Base-by-base conservation (phyloP, 2,797 vertebrate species). In the Stomatorhinus walkeri region DNA sequence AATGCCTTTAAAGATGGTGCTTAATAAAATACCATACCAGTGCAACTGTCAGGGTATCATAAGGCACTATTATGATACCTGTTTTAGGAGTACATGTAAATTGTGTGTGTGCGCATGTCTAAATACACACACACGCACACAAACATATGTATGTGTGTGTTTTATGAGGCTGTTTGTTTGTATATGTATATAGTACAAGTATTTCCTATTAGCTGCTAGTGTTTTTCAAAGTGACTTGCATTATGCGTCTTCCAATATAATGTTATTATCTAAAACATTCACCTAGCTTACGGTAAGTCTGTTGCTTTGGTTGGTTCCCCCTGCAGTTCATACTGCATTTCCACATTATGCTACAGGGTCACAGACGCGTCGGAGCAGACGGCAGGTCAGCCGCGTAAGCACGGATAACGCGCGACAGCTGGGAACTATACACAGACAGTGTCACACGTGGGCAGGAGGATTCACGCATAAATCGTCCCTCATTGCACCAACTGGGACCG, bases 391-490 rank as follows among this genome's bases (percentile, higher is more conserved):
- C 12, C 19, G 4, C 4, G 43, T 48, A 28, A 64, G 56, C 56
- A 64, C 19, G 2, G 56, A 87, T 64, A 64, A 64, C 36, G 14
- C 22, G 4, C 7, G 43, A 68, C 87, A 87, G 87, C 87, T 68
- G 87, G 87, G 48, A 64, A 28, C 43, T 56, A 48, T 22, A 54
- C 87, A 64, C 87, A 87, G 87, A 87, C n/a, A 46, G 59, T 64
- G 56, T 46, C 32, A 59, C 52, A 87, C 85, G 28, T 59, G 28
- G 85, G 52, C 85, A 36, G 52, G 52, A 87, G 52, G 85, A 87
- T 87, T 87, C 59, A 48, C 59, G 43, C 87, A 48, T 68, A 87
- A 87, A 68, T 87, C 87, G 87, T 87, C 56, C 87, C 87, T 68
- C 87, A 48, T 64, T 87, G 56, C 87, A 43, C 59, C 28, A 81